A percentile compares a stretch with the other conserved stretches of the same genome.
Evolutionary conservation across 2,797 vertebrate species (phyloP).

Genomic region (Pempheris klunzingeri): DNA sequence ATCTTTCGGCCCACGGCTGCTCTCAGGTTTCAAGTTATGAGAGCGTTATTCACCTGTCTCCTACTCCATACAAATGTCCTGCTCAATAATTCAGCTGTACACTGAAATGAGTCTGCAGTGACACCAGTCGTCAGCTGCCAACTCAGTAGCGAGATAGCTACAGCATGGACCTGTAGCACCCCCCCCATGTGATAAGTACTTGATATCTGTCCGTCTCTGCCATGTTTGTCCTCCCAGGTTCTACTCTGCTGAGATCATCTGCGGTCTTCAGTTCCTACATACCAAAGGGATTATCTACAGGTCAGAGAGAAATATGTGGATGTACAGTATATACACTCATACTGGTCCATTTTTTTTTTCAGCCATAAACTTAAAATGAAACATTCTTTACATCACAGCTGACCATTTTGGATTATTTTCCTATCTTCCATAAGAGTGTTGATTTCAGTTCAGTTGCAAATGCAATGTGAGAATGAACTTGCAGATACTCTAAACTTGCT

Average conservation of each 20-base stretch:
- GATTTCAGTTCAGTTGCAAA: slow-evolving; percentile 19
- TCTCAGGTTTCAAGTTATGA: slow-evolving; percentile 76
- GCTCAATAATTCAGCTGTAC: slow-evolving; percentile 77
- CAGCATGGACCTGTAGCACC: slow-evolving; percentile 17
- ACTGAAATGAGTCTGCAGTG: slow-evolving; percentile 57
- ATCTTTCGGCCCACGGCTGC: slow-evolving; percentile 52
- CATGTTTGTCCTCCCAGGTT: slow-evolving; percentile 86
- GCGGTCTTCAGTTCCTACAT: slow-evolving; percentile 97
- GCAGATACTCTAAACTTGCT: slow-evolving; percentile 31
- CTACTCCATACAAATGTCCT: slow-evolving; percentile 78
- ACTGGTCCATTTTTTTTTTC: background rate
- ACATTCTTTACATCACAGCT: slow-evolving; percentile 5
- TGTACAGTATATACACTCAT: slow-evolving; percentile 6
- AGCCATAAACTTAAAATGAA: background rate
- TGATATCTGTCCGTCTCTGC: slow-evolving; percentile 39
- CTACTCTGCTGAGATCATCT: slow-evolving; percentile 96
- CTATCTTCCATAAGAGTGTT: background rate
- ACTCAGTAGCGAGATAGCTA: slow-evolving; percentile 16
- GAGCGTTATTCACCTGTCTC: slow-evolving; percentile 74
- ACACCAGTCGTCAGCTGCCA: slow-evolving; percentile 54
- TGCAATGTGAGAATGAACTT: slow-evolving; percentile 36
- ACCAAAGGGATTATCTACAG: slow-evolving; percentile 98
- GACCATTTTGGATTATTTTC: background rate
- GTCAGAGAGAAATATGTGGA: slow-evolving; percentile 77
- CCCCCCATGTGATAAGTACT: slow-evolving; percentile 26